A percentile compares a stretch with the other conserved stretches of the same genome.
Conservation (phyloP, 2,888 invertebrate species). For the Mycalesis mineus region DNA sequence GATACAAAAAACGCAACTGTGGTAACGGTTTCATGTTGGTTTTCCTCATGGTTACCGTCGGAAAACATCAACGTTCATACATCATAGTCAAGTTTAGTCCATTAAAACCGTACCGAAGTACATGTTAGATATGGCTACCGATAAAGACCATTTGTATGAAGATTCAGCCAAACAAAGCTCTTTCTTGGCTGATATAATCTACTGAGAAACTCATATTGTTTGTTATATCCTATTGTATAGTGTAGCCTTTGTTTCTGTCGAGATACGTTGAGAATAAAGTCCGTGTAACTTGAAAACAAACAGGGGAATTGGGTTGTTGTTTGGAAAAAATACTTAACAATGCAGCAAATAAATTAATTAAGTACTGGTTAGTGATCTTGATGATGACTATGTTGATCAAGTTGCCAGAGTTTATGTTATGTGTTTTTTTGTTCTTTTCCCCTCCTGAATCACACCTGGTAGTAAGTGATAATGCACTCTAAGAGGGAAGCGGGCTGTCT, state of each 20-base stretch:
- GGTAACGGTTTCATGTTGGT: too few relatives aligned
- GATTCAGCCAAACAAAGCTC: slow-evolving; percentile 32
- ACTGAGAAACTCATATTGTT: slow-evolving; percentile 36
- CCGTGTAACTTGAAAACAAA: slow-evolving; percentile 43
- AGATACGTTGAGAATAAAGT: slow-evolving; percentile 36
- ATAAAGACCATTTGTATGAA: slow-evolving; percentile 29
- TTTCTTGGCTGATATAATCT: slow-evolving; percentile 34
- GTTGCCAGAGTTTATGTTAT: too few relatives aligned
- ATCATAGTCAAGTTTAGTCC: slow-evolving; percentile 1
- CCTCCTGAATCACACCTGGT: too few relatives aligned
- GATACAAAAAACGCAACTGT: too few relatives aligned
- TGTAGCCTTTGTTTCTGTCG: slow-evolving; percentile 32
- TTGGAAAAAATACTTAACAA: slow-evolving; percentile 12
- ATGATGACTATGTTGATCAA: too few relatives aligned
- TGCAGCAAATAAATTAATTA: background rate
- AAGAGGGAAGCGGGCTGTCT: too few relatives aligned
- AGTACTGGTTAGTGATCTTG: too few relatives aligned
- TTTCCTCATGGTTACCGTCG: too few relatives aligned
- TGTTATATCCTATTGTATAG: slow-evolving; percentile 37
- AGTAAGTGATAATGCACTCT: too few relatives aligned
- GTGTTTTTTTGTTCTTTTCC: too few relatives aligned
- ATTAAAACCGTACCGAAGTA: slow-evolving; percentile 5
- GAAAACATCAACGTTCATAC: background rate
- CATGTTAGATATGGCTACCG: slow-evolving; percentile 15
- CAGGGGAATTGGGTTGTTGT: slow-evolving; percentile 36